Conservation (phyloP, 2,797 vertebrate species). For the Ambastaia sidthimunki region DNA sequence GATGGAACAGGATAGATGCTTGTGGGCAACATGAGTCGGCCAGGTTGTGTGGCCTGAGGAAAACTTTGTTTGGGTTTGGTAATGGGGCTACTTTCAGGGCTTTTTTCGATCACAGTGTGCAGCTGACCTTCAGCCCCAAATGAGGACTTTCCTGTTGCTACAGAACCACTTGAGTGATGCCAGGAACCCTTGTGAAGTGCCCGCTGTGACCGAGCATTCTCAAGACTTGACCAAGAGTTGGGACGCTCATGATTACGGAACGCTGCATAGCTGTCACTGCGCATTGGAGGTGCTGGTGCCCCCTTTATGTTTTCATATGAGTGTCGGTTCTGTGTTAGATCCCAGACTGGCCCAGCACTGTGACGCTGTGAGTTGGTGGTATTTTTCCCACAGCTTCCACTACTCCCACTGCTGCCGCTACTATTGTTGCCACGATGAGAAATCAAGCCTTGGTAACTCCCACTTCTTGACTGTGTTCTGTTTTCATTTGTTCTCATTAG, state of each 20-base stretch:
- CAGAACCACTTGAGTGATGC: constrained; percentile 74
- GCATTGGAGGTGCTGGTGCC: constrained; percentile 84
- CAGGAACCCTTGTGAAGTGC: constrained; percentile 80
- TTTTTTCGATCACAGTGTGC: constrained; percentile 92
- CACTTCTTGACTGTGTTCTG: constrained; percentile 55
- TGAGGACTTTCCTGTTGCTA: constrained; percentile 74
- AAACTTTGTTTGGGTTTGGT: constrained; percentile 83
- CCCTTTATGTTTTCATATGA: constrained; percentile 79
- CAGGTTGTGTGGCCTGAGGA: constrained; percentile 75
- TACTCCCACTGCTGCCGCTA: constrained; percentile 65
- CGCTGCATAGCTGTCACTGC: constrained; percentile 91
- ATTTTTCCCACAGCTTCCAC: constrained; percentile 57
- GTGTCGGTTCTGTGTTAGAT: constrained; percentile 70
- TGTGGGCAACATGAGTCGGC: constrained; percentile 81
- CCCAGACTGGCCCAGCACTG: constrained; percentile 73
- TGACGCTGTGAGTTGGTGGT: constrained; percentile 71
- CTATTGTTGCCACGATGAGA: constrained; percentile 66
- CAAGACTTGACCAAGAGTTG: constrained; percentile 85
- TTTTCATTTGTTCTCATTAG: constrained; percentile 64
- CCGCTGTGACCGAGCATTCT: constrained; percentile 80
- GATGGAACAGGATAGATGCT: constrained; percentile 84
- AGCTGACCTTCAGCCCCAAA: constrained; percentile 85
- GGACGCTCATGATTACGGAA: constrained; percentile 87
- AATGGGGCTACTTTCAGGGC: constrained; percentile 91
- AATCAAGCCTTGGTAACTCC: constrained; percentile 52